Conservation (phyloP, 2,113 vertebrate genomes). For the Enhydra lutris region DNA sequence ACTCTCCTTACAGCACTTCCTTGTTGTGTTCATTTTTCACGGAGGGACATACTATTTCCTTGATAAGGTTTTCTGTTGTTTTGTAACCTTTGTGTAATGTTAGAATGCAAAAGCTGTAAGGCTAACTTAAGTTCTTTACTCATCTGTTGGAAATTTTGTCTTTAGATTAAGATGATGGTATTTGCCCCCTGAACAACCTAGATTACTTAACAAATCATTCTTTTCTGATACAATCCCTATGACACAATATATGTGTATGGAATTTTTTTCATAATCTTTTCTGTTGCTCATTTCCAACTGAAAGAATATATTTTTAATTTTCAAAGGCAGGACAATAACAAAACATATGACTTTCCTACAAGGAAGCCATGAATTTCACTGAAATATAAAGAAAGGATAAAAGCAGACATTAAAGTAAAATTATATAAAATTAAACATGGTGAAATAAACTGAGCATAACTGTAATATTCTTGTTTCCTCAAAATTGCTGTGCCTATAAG, state of each 20-base stretch:
- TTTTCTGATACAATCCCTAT: conserved; percentile 17
- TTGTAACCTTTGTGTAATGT: background rate
- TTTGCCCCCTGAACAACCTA: background rate
- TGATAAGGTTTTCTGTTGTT: background rate
- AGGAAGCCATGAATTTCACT: background rate
- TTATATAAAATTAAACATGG: conserved; percentile 37
- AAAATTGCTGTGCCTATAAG: background rate
- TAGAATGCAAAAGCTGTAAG: background rate
- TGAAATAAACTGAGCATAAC: background rate
- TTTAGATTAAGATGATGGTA: background rate
- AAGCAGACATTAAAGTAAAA: conserved; percentile 38
- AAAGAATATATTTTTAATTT: conserved; percentile 42
- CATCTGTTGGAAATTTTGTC: background rate
- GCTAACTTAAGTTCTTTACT: background rate
- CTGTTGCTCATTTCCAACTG: conserved; percentile 50
- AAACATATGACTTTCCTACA: conserved; percentile 28
- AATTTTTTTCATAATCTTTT: background rate
- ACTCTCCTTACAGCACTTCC: background rate
- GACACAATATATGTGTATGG: background rate
- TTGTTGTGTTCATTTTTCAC: conserved; percentile 26
- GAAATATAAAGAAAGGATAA: conserved; percentile 55
- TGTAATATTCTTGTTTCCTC: background rate
- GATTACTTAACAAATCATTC: conserved; percentile 46
- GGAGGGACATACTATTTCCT: background rate
- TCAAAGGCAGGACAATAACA: conserved; percentile 62